Evolutionary conservation across 2,797 vertebrate species (phyloP).

Genomic region (Argyrosomus regius): DNA sequence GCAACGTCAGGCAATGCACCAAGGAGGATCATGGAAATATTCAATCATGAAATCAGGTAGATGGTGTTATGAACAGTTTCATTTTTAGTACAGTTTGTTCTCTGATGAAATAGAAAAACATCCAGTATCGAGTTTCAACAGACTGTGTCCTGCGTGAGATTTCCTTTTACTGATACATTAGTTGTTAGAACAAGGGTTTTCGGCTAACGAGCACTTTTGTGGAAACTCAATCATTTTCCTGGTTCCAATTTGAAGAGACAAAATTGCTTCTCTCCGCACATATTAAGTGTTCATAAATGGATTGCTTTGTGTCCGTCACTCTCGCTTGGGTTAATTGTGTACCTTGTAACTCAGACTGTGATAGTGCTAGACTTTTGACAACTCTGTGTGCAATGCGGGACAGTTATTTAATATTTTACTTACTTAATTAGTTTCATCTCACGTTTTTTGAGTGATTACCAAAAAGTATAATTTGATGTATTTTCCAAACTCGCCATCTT

Average conservation of each 20-base stretch:
- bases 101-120: conserved; percentile 7
- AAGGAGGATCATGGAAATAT: conserved; percentile 8
- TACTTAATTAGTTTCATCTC: conserved; percentile 26
- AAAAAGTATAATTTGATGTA: background rate
- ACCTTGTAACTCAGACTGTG: background rate
- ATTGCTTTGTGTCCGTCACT: conserved; percentile 32
- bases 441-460: conserved; percentile 7
- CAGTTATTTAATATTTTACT: background rate
- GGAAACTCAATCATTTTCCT: conserved; percentile 51
- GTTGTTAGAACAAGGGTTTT: conserved; percentile 36
- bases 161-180: conserved; percentile 24
- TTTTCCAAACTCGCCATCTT: conserved; percentile 18
- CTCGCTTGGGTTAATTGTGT: conserved; percentile 25
- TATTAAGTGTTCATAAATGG: conserved; percentile 42
- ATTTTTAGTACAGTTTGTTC: background rate
- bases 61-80: background rate
- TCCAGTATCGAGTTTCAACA: background rate
- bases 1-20: background rate
- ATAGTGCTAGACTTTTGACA: background rate
- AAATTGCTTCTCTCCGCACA: conserved; percentile 45
- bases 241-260: conserved; percentile 45
- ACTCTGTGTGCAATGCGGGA: background rate
- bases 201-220: conserved; percentile 39
- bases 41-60: background rate
- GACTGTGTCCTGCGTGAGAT: conserved; percentile 30